Evolutionary conservation across 2,113 vertebrate genomes (phyloP).

Genomic region (Chionomys nivalis): DNA sequence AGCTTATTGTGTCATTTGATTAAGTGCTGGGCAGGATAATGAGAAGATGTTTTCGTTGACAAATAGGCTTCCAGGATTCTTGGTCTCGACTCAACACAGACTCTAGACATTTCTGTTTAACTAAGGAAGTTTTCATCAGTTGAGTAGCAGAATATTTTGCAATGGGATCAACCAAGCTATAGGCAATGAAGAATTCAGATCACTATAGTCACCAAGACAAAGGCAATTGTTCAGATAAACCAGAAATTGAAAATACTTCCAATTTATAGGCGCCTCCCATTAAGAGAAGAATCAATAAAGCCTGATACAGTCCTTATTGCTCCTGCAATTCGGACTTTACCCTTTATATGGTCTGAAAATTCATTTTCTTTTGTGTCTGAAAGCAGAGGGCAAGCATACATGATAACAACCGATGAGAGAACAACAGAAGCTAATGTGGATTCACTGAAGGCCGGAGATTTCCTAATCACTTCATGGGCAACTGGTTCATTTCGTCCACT

Average conservation of each 20-base stretch:
- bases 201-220: background rate
- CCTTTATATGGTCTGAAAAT: conserved; percentile 15
- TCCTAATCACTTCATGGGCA: background rate
- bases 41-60: conserved; percentile 61
- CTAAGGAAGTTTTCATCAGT: conserved; percentile 72
- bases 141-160: conserved; percentile 50
- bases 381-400: conserved; percentile 14
- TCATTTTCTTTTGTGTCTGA: conserved; percentile 8
- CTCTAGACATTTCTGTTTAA: conserved; percentile 74
- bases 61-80: conserved; percentile 65
- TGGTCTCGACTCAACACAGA: conserved; percentile 3
- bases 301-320: background rate
- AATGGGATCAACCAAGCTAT: conserved; percentile 52
- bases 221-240: conserved; percentile 50
- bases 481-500: background rate
- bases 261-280: background rate
- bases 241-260: conserved; percentile 59
- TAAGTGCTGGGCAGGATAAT: conserved; percentile 3
- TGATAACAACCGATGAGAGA: background rate
- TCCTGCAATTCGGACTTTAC: background rate
- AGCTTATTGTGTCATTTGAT: background rate
- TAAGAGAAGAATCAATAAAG: conserved; percentile 32
- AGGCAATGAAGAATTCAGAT: background rate
- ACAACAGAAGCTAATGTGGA: background rate
- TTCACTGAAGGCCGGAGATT: background rate